Conservation (phyloP, 2,888 invertebrate species). For the Leucoptera coffeella region DNA sequence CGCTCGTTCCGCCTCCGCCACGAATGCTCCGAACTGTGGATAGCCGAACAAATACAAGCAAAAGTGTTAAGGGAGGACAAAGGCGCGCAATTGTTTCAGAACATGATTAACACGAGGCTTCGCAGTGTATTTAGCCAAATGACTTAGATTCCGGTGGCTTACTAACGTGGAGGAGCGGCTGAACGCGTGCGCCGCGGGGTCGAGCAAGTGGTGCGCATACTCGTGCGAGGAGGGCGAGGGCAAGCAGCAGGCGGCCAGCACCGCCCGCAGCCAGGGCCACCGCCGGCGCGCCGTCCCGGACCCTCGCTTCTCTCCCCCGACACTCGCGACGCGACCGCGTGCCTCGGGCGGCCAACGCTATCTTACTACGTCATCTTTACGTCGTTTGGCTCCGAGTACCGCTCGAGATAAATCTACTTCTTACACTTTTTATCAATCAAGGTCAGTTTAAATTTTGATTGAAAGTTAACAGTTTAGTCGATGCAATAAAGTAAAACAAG, state of each 20-base stretch:
- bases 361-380: neutral
- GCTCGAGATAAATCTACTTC: too few species aligned
- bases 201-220: conserved; percentile 17
- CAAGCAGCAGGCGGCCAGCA: conserved; percentile 33
- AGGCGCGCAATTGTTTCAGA: neutral
- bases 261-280: conserved; percentile 25
- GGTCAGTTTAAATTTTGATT: too few species aligned
- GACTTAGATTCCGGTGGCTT: conserved; percentile 13
- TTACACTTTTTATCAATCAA: too few species aligned
- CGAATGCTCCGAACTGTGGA: conserved; percentile 70
- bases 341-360: neutral
- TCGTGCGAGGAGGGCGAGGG: conserved; percentile 22
- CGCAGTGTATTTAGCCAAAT: neutral
- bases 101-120: neutral
- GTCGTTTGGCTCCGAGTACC: neutral
- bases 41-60: conserved; percentile 45
- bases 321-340: neutral
- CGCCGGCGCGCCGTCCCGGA: conserved; percentile 20
- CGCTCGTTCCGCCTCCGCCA: conserved; percentile 75
- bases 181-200: conserved; percentile 19
- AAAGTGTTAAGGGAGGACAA: conserved; percentile 17
- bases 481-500: too few species aligned
- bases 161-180: conserved; percentile 38
- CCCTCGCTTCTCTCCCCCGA: conserved; percentile 6
- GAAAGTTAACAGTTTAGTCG: too few species aligned